Conservation (phyloP, 2,888 invertebrate genomes). For the Brachylomia viminalis region DNA sequence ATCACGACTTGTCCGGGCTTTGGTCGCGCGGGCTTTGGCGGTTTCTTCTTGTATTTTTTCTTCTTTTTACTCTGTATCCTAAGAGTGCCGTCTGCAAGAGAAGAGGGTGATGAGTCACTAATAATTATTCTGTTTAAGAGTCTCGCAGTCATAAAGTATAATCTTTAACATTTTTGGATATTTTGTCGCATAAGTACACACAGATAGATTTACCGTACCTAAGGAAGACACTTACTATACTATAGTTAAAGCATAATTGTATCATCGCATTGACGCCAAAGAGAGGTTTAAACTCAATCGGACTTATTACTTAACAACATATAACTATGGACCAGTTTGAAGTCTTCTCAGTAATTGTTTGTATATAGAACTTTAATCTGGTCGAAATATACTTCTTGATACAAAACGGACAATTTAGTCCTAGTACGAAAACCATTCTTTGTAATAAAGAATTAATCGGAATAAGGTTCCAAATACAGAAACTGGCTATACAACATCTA, state of each 20-base stretch:
- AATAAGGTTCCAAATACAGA: conserved; percentile 5
- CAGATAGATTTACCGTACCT: background rate
- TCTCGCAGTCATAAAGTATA: background rate
- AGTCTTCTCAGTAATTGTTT: background rate
- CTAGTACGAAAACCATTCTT: background rate
- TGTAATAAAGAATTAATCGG: background rate
- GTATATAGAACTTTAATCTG: background rate
- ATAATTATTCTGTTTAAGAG: background rate
- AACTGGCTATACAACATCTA: background rate
- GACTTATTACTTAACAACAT: background rate
- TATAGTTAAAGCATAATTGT: background rate
- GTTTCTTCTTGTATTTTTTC: conserved; percentile 95
- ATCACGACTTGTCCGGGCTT: conserved; percentile 95
- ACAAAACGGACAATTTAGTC: background rate
- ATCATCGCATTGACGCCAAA: background rate
- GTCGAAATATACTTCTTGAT: background rate
- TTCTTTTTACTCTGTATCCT: conserved; percentile 91
- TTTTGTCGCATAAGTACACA: background rate
- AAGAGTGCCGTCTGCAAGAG: conserved; percentile 76
- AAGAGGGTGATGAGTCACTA: background rate
- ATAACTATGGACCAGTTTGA: background rate
- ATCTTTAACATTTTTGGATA: no score
- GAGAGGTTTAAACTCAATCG: background rate
- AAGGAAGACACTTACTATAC: background rate
- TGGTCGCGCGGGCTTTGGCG: conserved; percentile 94